phyloP scores from a whole-genome alignment of 2,113 vertebrate species.

The Benitochromis conjunctus region DNA sequence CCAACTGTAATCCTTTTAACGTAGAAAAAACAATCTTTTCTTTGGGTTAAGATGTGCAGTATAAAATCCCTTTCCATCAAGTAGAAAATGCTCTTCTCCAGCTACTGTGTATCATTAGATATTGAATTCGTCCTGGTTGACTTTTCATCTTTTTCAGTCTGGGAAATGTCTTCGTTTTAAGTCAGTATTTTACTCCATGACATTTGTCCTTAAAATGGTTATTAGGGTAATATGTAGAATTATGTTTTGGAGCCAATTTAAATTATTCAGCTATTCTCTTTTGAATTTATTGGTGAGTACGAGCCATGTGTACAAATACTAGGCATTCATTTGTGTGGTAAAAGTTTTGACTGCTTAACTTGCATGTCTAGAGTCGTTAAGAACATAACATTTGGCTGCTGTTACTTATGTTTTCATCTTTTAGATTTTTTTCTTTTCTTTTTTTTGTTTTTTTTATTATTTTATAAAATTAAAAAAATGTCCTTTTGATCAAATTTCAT shows the following conservation, averaged over 20 bases:
- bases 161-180: background rate
- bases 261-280: background rate
- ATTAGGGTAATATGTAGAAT: background rate
- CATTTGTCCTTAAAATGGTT: background rate
- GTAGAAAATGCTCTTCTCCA: background rate
- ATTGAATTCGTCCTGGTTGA: background rate
- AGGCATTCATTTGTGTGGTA: background rate
- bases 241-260: background rate
- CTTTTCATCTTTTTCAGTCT: background rate
- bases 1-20: background rate
- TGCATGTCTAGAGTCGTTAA: background rate
- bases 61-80: background rate
- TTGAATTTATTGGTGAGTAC: background rate
- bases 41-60: background rate
- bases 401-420: background rate
- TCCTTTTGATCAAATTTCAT: background rate
- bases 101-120: background rate
- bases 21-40: background rate
- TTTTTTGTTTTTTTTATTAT: background rate
- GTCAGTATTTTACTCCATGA: background rate
- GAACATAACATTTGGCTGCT: background rate
- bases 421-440: background rate
- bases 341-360: background rate
- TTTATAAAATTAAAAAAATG: background rate
- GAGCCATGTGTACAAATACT: background rate